These are phyloP conservation scores for Microchirus variegatus DNA, from an alignment of 2,797 vertebrate genomes.

Conservation along the genomic window DNA sequence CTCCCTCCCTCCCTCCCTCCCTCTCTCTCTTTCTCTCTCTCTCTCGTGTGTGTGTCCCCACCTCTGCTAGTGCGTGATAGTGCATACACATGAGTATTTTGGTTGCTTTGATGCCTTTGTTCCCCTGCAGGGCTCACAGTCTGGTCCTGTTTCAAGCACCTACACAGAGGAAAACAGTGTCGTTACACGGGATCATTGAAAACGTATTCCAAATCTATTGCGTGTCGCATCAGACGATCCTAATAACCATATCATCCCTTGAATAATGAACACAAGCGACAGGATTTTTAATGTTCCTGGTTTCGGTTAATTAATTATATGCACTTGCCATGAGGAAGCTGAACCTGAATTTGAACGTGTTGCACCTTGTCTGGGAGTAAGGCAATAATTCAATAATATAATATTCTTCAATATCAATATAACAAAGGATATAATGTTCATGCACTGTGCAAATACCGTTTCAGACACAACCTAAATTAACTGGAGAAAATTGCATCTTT, in stretches of 20 bases:
- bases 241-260: conserved; percentile 45
- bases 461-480: no score
- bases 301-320: no score
- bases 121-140: conserved; percentile 38
- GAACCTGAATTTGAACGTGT: no score
- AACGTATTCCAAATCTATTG: conserved; percentile 43
- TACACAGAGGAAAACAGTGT: conserved; percentile 32
- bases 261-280: conserved; percentile 49
- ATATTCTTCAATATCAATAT: no score
- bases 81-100: conserved; percentile 65
- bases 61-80: conserved; percentile 50
- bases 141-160: conserved; percentile 51
- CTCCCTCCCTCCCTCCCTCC: conserved; percentile 14
- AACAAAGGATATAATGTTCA: no score
- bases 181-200: conserved; percentile 45
- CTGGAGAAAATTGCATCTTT: no score
- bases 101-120: conserved; percentile 69
- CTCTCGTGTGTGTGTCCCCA: conserved; percentile 15
- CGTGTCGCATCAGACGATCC: conserved; percentile 38
- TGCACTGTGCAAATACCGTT: no score
- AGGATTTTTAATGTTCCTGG: conserved; percentile 3
- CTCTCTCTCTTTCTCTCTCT: conserved; percentile 20
- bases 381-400: no score
- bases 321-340: no score
- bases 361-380: no score